Evolutionary conservation across 2,888 invertebrate genomes (phyloP).

Genomic region (Calameuta pallipes): DNA sequence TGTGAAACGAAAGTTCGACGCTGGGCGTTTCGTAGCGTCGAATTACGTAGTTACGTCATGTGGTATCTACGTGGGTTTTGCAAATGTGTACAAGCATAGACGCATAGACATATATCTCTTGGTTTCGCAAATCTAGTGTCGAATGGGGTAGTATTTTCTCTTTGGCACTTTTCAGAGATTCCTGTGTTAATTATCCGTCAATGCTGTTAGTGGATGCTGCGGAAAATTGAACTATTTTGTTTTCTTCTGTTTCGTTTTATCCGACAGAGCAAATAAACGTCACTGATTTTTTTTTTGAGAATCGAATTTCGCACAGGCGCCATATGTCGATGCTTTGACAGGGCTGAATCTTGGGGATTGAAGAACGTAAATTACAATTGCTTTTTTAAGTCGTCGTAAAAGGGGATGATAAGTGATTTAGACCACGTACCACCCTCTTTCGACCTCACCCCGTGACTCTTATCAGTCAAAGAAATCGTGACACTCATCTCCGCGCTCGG

Average conservation of each 20-base stretch:
- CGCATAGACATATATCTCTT: neutral
- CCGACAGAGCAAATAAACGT: neutral
- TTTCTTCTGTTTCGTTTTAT: neutral
- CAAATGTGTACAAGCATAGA: neutral
- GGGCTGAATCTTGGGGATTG: neutral
- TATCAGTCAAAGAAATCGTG: neutral
- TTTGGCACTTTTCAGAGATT: slow-evolving; percentile 4
- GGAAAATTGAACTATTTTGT: neutral
- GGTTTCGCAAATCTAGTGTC: neutral
- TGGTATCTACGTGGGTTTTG: neutral
- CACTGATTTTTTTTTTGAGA: neutral
- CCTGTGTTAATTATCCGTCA: slow-evolving; percentile 38
- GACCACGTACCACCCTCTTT: neutral
- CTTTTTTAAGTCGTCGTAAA: neutral
- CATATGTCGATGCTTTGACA: neutral
- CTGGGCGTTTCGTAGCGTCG: neutral
- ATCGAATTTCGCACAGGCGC: neutral
- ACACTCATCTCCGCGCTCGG: neutral
- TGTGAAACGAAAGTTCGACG: slow-evolving; percentile 38
- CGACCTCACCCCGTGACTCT: neutral
- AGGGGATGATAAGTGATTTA: neutral
- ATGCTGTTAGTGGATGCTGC: slow-evolving; percentile 22
- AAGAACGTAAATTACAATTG: neutral
- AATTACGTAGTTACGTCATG: neutral
- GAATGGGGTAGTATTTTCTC: neutral